Evolutionary conservation across 1,140 invertebrate species (phyloP).

Genomic region (Bombus impatiens): DNA sequence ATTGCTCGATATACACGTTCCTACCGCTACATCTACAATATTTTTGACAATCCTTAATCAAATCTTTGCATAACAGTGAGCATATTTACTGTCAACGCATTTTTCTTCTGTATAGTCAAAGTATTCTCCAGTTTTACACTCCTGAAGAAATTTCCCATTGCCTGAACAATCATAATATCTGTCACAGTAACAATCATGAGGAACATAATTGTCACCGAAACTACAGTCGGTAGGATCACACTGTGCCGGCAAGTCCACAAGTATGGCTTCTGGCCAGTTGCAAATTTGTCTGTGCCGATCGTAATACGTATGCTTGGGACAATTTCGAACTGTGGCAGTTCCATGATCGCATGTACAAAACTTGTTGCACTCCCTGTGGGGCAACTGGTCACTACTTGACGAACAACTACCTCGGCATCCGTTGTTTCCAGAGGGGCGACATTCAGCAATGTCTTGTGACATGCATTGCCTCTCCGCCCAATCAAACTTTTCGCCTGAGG

Average conservation of each 20-base stretch:
- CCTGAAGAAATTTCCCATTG: constrained; percentile 66
- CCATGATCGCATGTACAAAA: no score
- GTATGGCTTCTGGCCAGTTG: constrained; percentile 67
- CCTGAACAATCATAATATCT: constrained; percentile 83
- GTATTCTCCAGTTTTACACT: background rate
- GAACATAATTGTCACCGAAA: constrained; percentile 36
- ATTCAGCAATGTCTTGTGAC: fast-evolving
- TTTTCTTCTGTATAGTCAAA: constrained; percentile 82
- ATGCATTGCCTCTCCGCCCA: background rate
- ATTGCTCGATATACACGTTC: background rate
- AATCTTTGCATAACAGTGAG: background rate
- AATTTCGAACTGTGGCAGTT: fast-evolving
- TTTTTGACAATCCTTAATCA: background rate
- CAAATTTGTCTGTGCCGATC: fast-evolving
- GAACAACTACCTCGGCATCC: no score
- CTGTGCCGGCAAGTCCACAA: no score
- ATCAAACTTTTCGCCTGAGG: fast-evolving
- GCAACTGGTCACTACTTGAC: fast-evolving
- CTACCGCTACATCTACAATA: background rate
- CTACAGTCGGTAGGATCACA: constrained; percentile 58
- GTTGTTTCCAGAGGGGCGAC: fast-evolving
- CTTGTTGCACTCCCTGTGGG: no score
- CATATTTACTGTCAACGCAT: constrained; percentile 70
- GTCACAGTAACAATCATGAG: constrained; percentile 69
- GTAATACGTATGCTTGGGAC: no score